Percentiles rank a stretch among this genome's conserved stretches.
Evolutionary conservation across 2,888 invertebrate species (phyloP).

Genomic region (Brachyopa scutellaris): DNA sequence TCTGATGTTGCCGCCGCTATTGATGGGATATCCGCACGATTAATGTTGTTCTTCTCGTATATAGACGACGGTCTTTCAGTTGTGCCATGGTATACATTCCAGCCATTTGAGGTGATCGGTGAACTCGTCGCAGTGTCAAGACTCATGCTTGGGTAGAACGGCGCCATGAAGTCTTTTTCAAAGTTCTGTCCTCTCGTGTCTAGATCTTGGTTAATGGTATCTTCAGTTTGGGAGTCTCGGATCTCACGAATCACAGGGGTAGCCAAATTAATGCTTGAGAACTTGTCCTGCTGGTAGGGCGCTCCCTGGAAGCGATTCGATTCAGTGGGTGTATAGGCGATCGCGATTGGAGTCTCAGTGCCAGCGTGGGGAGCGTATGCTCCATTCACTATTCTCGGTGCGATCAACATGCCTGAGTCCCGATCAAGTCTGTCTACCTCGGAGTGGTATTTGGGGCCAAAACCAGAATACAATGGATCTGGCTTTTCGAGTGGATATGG

Average conservation of each 20-base stretch:
- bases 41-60: conserved; percentile 80
- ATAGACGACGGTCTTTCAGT: conserved; percentile 74
- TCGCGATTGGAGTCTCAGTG: conserved; percentile 85
- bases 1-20: conserved; percentile 42
- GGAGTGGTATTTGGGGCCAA: conserved; percentile 75
- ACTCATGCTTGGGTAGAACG: conserved; percentile 86
- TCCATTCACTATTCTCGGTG: conserved; percentile 82
- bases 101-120: conserved; percentile 82
- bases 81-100: conserved; percentile 84
- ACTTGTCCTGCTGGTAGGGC: conserved; percentile 76
- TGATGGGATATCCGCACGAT: conserved; percentile 77
- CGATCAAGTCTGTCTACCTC: conserved; percentile 80
- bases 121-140: conserved; percentile 83
- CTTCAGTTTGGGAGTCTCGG: conserved; percentile 80
- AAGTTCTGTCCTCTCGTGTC: conserved; percentile 80
- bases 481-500: conserved; percentile 86
- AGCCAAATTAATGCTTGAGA: conserved; percentile 82
- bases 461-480: conserved; percentile 81
- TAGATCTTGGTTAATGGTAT: conserved; percentile 77
- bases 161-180: conserved; percentile 85
- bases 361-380: conserved; percentile 77
- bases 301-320: conserved; percentile 76
- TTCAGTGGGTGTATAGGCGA: conserved; percentile 86
- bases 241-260: conserved; percentile 83
- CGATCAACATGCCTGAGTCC: conserved; percentile 80